These are phyloP conservation scores for Orchesellides sinensis DNA, from an alignment of 2,888 invertebrate species.

Conservation along the genomic window DNA sequence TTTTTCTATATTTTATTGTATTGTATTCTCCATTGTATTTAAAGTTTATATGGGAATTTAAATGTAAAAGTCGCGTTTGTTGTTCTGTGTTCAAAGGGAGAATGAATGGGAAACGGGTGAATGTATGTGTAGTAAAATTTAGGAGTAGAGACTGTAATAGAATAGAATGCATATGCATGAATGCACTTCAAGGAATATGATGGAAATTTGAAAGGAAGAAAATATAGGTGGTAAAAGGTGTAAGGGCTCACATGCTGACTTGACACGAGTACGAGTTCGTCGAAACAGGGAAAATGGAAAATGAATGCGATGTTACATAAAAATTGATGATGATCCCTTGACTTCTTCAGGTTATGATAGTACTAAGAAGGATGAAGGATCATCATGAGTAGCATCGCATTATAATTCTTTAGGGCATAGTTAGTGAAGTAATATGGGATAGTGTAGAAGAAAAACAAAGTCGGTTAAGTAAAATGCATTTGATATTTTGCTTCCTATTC, in stretches of 20 bases:
- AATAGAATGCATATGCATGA: slow-evolving; percentile 59
- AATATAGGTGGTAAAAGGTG: slow-evolving; percentile 57
- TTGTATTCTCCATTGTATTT: slow-evolving; percentile 19
- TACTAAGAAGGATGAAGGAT: neutral
- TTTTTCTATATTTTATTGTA: too few species aligned
- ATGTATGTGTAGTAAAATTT: neutral
- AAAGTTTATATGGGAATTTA: neutral
- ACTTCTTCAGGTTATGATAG: neutral
- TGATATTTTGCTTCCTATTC: neutral
- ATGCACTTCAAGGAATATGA: slow-evolving; percentile 32
- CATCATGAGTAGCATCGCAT: neutral
- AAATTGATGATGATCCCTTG: slow-evolving; percentile 58
- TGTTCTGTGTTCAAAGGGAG: neutral
- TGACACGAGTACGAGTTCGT: slow-evolving; percentile 60
- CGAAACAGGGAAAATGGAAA: neutral
- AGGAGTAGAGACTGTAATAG: too few species aligned
- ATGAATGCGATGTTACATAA: slow-evolving; percentile 45
- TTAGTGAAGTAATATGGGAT: neutral
- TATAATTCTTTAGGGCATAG: neutral
- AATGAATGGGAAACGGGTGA: neutral
- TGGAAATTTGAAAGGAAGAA: slow-evolving; percentile 11
- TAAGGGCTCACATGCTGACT: slow-evolving; percentile 66
- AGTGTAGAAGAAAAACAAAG: neutral
- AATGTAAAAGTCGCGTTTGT: slow-evolving; percentile 3
- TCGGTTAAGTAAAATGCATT: neutral